Evolutionary conservation across 2,113 vertebrate genomes (phyloP), one percentile per base, ranked within the genome.

Genomic region (Lophura nycthemera): DNA sequence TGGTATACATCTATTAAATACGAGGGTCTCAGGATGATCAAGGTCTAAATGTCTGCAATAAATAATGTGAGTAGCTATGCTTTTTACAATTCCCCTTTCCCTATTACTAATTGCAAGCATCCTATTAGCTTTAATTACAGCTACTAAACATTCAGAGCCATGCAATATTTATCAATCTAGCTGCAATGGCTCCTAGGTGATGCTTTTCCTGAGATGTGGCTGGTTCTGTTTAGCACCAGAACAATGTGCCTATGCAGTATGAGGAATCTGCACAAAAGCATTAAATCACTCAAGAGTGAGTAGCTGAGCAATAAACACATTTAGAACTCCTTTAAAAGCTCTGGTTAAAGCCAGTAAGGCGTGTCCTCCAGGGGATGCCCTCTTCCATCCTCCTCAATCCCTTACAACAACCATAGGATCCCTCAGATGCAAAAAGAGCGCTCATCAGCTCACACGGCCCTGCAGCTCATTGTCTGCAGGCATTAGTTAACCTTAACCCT

Each of bases 71-170:
- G 40, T 13, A 86, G 48, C 61, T 91, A 67, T 65, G 16, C 40
- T 69, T 86, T 86, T 88, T 86, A 83, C 40, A 54, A 84, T 61
- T 78, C 43, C n/a, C 47, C 34, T 91, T 47, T 88, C 52, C 73
- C 70, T 20, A 21, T 61, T 71, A 75, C 70, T 89, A 87, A 79
- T 86, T 92, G 32, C 43, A 65, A 86, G 43, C 70, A 79, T 79
- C 66, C 83, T 86, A 81, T 88, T 71, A 92, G 54, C 40, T 79
- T 85, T 89, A 94, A 87, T 95, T 89, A 84, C 84, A 75, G 74
- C 59, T 27, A 19, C 63, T 48, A 84, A 91, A 27, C 86, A 5
- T 43, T 70, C 88, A 87, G 86, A 82, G 36, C 42, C 67, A 70
- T 78, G 17, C 50, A 94, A 45, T 71, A 91, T 91, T 94, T 80